Conservation (phyloP, 2,113 vertebrate genomes). For the Empidonax alnorum region DNA sequence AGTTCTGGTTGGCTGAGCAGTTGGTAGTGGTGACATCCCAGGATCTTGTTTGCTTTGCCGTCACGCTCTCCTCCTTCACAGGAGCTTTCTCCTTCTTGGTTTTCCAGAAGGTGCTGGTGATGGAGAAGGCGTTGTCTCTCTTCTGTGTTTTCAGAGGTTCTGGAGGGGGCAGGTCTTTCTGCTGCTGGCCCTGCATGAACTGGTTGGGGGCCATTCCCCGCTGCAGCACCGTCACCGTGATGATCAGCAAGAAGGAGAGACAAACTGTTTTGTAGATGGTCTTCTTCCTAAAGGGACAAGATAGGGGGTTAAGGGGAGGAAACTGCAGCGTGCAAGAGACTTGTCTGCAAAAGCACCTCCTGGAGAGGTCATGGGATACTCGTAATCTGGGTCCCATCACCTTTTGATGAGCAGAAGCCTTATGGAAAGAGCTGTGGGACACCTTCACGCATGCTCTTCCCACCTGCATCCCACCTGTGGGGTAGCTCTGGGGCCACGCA, state of each 20-base stretch:
- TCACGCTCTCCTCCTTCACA: background rate
- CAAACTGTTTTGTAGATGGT: slow-evolving; percentile 82
- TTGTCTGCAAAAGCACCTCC: background rate
- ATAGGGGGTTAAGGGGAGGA: background rate
- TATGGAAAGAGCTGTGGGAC: background rate
- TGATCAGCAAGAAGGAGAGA: slow-evolving; percentile 81
- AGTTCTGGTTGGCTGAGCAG: slow-evolving; percentile 86
- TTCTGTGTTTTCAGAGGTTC: slow-evolving; percentile 51
- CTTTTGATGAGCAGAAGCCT: background rate
- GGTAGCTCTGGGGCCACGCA: background rate
- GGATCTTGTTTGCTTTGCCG: background rate
- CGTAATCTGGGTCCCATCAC: background rate
- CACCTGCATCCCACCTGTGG: background rate
- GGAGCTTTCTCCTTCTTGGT: background rate
- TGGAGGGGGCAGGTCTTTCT: background rate
- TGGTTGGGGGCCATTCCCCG: slow-evolving; percentile 75
- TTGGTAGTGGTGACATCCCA: slow-evolving; percentile 88
- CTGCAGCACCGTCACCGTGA: slow-evolving; percentile 83
- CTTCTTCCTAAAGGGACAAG: slow-evolving; percentile 77
- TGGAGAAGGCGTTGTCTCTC: background rate
- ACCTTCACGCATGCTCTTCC: background rate
- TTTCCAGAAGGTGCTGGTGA: slow-evolving; percentile 83
- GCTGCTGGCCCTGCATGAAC: slow-evolving; percentile 75
- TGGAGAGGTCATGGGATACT: background rate
- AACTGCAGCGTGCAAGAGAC: background rate